These are phyloP conservation scores for Sebastes miniatus DNA, from an alignment of 2,797 vertebrate species.

Conservation along the genomic window DNA sequence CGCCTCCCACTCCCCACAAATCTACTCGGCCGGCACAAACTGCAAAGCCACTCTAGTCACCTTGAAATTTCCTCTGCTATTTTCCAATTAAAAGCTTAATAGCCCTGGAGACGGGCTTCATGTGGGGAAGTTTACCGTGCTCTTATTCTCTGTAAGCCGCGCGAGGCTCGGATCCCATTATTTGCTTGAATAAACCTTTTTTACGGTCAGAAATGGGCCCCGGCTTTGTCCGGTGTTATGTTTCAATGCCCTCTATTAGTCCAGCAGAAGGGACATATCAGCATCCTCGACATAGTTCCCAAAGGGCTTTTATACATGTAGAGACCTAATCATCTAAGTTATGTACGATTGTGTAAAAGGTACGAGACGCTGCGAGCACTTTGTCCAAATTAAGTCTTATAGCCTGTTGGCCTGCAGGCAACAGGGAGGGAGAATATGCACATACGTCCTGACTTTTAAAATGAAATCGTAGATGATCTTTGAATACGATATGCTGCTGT, in stretches of 20 bases:
- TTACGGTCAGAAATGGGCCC: conserved; percentile 89
- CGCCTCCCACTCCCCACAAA: conserved; percentile 80
- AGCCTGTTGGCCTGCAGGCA: not conserved
- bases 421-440: not conserved
- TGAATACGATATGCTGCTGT: not conserved
- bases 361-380: conserved; percentile 23
- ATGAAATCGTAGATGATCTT: not conserved
- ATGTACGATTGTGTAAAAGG: conserved; percentile 55
- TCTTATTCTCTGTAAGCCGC: conserved; percentile 87
- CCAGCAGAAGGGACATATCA: conserved; percentile 84
- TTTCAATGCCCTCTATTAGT: conserved; percentile 90
- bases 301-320: conserved; percentile 59
- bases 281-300: conserved; percentile 79
- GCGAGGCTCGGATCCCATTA: conserved; percentile 94
- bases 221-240: conserved; percentile 90
- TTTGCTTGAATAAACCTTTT: conserved; percentile 99
- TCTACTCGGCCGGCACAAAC: conserved; percentile 85
- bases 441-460: not conserved
- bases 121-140: conserved; percentile 92
- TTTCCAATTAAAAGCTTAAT: conserved; percentile 99
- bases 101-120: conserved; percentile 96
- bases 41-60: conserved; percentile 90
- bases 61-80: conserved; percentile 96
- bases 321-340: conserved; percentile 69
- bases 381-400: not conserved